Evolutionary conservation across 1,140 invertebrate genomes (phyloP).

Genomic region (Neodiprion lecontei): DNA sequence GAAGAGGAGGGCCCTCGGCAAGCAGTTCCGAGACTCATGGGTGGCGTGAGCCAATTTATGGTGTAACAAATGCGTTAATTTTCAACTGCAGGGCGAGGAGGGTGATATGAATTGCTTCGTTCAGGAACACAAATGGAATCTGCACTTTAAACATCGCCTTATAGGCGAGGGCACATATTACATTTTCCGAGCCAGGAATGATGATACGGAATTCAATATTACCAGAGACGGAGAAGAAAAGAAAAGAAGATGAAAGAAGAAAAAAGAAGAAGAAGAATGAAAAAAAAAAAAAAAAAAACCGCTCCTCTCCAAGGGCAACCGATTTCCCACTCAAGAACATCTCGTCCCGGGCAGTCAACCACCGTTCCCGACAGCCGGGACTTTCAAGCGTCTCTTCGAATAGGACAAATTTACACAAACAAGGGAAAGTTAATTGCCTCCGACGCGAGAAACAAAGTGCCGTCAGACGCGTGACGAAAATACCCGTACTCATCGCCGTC

Average conservation of each 20-base stretch:
- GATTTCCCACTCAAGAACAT: neutral
- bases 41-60: conserved; percentile 8
- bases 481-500: neutral
- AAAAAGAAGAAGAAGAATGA: neutral
- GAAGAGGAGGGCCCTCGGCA: neutral
- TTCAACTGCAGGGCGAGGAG: conserved; percentile 1
- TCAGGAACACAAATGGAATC: neutral
- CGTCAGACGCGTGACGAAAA: neutral
- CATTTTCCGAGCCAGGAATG: no score
- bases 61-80: conserved; percentile 11
- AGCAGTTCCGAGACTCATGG: no score
- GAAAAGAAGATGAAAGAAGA: no score
- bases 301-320: no score
- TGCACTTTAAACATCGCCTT: neutral
- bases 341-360: no score
- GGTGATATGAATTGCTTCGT: conserved; percentile 6
- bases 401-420: neutral
- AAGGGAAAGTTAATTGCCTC: neutral
- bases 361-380: neutral
- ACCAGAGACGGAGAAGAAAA: neutral
- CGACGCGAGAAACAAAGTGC: neutral
- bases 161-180: neutral
- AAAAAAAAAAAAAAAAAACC: no score
- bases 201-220: neutral
- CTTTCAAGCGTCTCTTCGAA: neutral